phyloP scores from a whole-genome alignment of 2,113 vertebrate species.

The Crocuta crocuta region DNA sequence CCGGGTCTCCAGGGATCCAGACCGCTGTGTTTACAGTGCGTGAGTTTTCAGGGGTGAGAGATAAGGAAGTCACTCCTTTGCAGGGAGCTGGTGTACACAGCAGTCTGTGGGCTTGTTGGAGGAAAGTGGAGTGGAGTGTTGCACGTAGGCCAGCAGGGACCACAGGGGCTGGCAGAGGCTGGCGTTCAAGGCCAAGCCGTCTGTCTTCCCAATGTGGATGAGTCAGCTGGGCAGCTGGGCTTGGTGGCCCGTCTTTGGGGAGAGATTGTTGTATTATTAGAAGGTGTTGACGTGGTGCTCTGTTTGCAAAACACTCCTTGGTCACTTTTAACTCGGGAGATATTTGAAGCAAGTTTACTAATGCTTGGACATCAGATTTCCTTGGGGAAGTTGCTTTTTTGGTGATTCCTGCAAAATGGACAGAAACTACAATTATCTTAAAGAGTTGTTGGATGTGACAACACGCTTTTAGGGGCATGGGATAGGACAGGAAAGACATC shows the following conservation, averaged over 20 bases:
- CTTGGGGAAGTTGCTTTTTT: neutral
- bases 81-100: neutral
- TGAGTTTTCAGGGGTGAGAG: neutral
- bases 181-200: neutral
- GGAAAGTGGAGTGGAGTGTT: rapidly evolving
- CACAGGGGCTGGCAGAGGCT: neutral
- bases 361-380: neutral
- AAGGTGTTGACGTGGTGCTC: slow-evolving; percentile 18
- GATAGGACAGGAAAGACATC: neutral
- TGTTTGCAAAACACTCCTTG: slow-evolving; percentile 11
- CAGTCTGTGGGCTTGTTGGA: neutral
- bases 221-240: slow-evolving; percentile 8
- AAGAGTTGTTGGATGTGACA: too few relatives aligned
- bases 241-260: neutral
- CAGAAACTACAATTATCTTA: neutral
- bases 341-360: neutral
- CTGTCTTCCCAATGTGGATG: neutral
- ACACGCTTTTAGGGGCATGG: neutral
- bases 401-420: neutral
- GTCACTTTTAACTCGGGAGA: slow-evolving; percentile 30
- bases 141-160: rapidly evolving
- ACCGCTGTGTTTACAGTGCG: rapidly evolving
- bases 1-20: neutral
- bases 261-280: slow-evolving; percentile 6
- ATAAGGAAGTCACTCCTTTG: neutral